phyloP scores from a whole-genome alignment of 2,888 invertebrate species.

The Eucera pruinosa region DNA sequence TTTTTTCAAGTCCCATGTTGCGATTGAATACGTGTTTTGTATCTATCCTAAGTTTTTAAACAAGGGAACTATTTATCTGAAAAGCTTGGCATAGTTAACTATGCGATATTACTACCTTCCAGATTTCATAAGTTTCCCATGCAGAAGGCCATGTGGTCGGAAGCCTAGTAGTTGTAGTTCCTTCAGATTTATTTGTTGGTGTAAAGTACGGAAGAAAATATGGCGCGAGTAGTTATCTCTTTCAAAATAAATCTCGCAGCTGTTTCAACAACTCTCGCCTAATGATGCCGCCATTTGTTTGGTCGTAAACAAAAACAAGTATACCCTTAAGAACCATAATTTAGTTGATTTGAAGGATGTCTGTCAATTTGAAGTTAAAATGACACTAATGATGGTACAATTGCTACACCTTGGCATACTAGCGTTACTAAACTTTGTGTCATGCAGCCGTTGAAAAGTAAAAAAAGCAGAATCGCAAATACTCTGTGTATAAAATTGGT shows the following conservation, averaged over 20 bases:
- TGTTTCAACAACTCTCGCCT: conserved; percentile 7
- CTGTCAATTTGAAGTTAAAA: neutral
- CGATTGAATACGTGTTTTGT: too few relatives aligned
- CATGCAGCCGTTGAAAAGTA: neutral
- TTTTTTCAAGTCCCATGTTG: neutral
- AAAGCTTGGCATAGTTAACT: neutral
- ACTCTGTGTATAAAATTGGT: conserved; percentile 17
- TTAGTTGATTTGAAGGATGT: too few relatives aligned
- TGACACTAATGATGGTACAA: neutral
- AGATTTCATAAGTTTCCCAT: neutral
- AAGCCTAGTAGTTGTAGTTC: conserved; percentile 2
- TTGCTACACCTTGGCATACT: neutral
- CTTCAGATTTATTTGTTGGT: conserved; percentile 28
- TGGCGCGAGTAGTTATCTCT: neutral
- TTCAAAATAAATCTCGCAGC: conserved; percentile 46
- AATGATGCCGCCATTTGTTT: conserved; percentile 23
- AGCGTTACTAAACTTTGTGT: neutral
- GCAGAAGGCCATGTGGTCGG: neutral
- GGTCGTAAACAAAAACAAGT: conserved; percentile 34
- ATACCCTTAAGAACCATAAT: neutral
- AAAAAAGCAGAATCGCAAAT: neutral
- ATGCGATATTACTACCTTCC: neutral
- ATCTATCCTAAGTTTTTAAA: neutral
- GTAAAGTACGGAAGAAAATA: conserved; percentile 18
- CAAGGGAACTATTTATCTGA: neutral